Base-by-base conservation (phyloP, 2,113 vertebrate genomes). In the Silurus asotus region DNA sequence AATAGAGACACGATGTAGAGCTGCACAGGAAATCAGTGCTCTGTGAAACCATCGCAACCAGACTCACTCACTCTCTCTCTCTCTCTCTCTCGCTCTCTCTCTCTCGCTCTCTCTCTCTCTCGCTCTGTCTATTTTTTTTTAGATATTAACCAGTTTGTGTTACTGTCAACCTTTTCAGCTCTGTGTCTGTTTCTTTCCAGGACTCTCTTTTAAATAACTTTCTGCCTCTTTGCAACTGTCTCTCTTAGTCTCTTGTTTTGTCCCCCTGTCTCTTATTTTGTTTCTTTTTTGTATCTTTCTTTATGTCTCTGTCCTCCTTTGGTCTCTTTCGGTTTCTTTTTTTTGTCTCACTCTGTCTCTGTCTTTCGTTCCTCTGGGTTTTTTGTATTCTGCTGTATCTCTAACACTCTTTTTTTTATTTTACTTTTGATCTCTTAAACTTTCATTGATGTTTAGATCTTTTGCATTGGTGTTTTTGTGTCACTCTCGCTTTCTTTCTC, bases 11-110 rank as follows among this genome's bases (percentile, higher is more conserved):
- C 59, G 14, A 62, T 85, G 64, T 56, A 74, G 81, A 53, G 77
- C 87, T 53, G 87, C 82, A 53, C 91, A 87, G 90, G 88, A 89
- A 81, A 90, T 87, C 85, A 83, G 86, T 56, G 37, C 58, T 87
- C 88, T 77, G 55, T 61, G 75, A 81, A 55, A 82, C 88, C 89
- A 37, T 62, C 89, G 88, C 86, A 81, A 51, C 85, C 75, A 89
- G 89, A 86, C 90, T 92, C 87, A 86, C 82, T 37, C 55, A 2
- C 7, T 13, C 5, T 56, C 13, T 56, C 55, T 56, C 55, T 13
- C 55, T 56, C 55, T 9, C 55, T 56, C 8, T 56, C 55, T 56
- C 3, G 5, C 55, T 9, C 55, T 13, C 4, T 37, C 25, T 28
- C 14, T 69, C 25, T 37, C 65, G 15, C 6, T 37, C 1, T 62